A percentile compares a stretch with the other conserved stretches of the same genome.
Conservation (phyloP, 2,888 invertebrate species). For the Caenorhabditis wallacei region DNA sequence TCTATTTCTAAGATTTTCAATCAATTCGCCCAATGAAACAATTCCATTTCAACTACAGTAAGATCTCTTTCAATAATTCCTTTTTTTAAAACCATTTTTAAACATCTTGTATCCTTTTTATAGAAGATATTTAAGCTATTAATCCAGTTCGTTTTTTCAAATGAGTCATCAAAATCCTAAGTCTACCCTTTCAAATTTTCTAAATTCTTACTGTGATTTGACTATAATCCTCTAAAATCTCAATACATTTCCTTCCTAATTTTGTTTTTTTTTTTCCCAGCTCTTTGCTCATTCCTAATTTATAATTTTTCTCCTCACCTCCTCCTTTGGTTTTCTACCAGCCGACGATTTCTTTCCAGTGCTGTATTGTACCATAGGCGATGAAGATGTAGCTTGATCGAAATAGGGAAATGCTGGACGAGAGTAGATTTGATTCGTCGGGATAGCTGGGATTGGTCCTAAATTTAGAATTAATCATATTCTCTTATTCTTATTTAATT, state of each 20-base stretch:
- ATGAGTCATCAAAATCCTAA: too few relatives aligned
- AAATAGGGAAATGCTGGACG: constrained; percentile 45
- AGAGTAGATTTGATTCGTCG: constrained; percentile 42
- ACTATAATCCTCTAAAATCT: too few relatives aligned
- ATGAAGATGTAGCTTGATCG: constrained; percentile 30
- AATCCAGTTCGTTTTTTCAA: too few relatives aligned
- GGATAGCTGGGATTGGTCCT: constrained; percentile 41
- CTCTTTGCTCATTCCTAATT: neutral
- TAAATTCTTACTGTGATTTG: too few relatives aligned
- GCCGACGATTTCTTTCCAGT: constrained; percentile 54
- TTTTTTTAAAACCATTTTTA: too few relatives aligned
- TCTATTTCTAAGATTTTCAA: neutral
- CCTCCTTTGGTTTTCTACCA: constrained; percentile 63
- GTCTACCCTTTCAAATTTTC: too few relatives aligned
- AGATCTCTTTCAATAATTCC: neutral
- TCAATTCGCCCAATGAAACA: constrained; percentile 23
- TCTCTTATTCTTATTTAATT: neutral
- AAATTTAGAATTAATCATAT: neutral
- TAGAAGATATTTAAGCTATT: too few relatives aligned
- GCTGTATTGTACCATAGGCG: constrained; percentile 65
- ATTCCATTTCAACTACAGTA: constrained; percentile 5
- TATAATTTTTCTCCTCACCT: constrained; percentile 26
- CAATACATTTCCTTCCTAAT: too few relatives aligned
- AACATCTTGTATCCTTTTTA: too few relatives aligned
- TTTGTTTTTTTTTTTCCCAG: too few relatives aligned